Evolutionary conservation across 2,888 invertebrate species (phyloP).

Genomic region (Apodemia zela): DNA sequence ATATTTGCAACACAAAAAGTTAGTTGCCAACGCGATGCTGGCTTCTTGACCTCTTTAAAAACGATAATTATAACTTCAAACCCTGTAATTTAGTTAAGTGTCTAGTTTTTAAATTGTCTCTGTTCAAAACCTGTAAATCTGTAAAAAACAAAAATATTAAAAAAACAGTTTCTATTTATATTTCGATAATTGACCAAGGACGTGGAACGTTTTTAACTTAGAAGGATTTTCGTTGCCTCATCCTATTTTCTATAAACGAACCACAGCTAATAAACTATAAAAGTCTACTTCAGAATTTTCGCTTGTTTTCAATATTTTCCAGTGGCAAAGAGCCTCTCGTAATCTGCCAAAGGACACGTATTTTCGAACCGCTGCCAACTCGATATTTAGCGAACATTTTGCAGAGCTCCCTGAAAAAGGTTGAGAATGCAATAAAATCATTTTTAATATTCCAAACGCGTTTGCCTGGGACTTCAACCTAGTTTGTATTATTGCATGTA

Average conservation of each 20-base stretch:
- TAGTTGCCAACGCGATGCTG: no score
- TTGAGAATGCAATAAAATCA: conserved; percentile 4
- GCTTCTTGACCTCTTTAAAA: no score
- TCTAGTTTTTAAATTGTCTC: no score
- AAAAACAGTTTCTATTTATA: no score
- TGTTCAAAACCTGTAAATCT: no score
- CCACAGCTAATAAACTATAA: not conserved
- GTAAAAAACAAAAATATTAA: no score
- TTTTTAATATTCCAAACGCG: conserved; percentile 5
- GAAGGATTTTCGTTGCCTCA: no score
- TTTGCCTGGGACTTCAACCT: not conserved
- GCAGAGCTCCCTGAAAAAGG: not conserved
- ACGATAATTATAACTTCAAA: no score
- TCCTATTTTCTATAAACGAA: not conserved
- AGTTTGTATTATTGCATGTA: conserved; percentile 3
- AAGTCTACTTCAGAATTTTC: not conserved
- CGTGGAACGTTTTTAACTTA: no score
- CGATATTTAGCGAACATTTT: conserved; percentile 10
- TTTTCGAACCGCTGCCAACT: not conserved
- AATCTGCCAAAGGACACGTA: conserved; percentile 7
- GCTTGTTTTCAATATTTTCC: not conserved
- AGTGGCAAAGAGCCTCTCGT: not conserved
- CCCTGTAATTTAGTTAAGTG: no score
- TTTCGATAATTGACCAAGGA: no score
- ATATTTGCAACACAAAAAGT: no score